These are phyloP conservation scores for Biston stratarius DNA, from an alignment of 2,888 invertebrate species.

Conservation along the genomic window DNA sequence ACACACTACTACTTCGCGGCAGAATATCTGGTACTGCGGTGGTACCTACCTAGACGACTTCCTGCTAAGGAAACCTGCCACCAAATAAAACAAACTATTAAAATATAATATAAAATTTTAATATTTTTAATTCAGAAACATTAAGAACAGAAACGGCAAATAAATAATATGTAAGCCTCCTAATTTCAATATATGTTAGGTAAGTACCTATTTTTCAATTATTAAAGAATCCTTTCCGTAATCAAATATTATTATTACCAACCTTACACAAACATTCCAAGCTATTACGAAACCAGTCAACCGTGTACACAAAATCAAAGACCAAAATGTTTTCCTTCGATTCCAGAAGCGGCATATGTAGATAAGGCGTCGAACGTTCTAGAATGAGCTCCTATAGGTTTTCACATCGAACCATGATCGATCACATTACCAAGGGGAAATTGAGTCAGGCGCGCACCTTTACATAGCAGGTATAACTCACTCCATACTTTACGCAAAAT, in stretches of 20 bases:
- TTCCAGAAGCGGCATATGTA: conserved; percentile 30
- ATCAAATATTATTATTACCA: conserved; percentile 24
- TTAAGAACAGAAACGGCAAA: too few relatives aligned
- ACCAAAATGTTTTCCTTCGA: conserved; percentile 33
- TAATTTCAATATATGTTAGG: background rate
- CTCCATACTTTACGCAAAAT: conserved; percentile 33
- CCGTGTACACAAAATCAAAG: conserved; percentile 36
- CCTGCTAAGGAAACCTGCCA: too few relatives aligned
- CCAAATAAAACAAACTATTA: too few relatives aligned
- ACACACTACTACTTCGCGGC: too few relatives aligned
- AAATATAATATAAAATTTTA: too few relatives aligned
- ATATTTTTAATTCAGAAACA: too few relatives aligned
- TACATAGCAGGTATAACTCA: conserved; percentile 42
- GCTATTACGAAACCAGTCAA: conserved; percentile 21
- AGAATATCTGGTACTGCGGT: too few relatives aligned
- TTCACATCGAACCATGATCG: conserved; percentile 53
- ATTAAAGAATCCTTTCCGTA: conserved; percentile 15
- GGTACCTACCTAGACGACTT: too few relatives aligned
- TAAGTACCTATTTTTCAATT: conserved; percentile 9
- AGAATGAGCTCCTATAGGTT: conserved; percentile 34
- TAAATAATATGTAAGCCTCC: background rate
- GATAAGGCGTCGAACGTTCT: conserved; percentile 28
- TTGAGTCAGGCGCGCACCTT: conserved; percentile 59
- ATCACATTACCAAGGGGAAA: conserved; percentile 64
- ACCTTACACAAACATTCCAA: conserved; percentile 23